Evolutionary conservation across 92 coral and sea anemone genomes (phyloP).

Genomic region (Phymanthus crucifer): DNA sequence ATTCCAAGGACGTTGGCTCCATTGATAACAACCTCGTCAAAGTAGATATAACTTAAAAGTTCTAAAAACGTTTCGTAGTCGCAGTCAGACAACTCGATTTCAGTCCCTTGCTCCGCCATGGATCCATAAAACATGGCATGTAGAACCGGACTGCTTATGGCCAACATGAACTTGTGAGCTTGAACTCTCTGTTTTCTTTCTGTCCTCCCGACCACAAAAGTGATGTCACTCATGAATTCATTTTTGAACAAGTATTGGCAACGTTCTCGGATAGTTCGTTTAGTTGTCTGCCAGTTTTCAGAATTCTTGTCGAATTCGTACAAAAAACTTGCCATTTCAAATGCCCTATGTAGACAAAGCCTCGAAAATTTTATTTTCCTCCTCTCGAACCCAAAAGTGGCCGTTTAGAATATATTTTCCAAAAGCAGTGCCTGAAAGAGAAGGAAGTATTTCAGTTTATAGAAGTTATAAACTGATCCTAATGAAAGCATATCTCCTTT

Average conservation of each 20-base stretch:
- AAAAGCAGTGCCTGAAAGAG: too few species aligned
- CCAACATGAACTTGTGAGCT: constrained; percentile 78
- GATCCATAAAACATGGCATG: constrained; percentile 84
- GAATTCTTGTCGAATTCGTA: constrained; percentile 32
- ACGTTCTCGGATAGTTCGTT: constrained; percentile 63
- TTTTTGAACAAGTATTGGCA: constrained; percentile 80
- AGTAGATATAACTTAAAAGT: constrained; percentile 71
- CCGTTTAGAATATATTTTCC: too few species aligned
- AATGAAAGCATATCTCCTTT: too few species aligned
- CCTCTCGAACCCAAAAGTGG: too few species aligned
- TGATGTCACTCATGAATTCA: constrained; percentile 70
- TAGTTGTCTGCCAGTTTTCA: constrained; percentile 79
- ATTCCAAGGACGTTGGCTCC: constrained; percentile 73
- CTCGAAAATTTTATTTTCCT: neutral
- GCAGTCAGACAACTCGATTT: constrained; percentile 68
- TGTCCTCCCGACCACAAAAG: constrained; percentile 65
- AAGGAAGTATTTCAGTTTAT: too few species aligned
- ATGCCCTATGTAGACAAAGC: neutral
- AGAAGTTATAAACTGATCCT: too few species aligned
- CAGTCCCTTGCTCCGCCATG: constrained; percentile 73
- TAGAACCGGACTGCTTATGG: constrained; percentile 81
- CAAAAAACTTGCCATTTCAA: constrained; percentile 64
- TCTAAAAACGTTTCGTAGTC: constrained; percentile 71
- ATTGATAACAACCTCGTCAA: constrained; percentile 67
- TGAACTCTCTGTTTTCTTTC: constrained; percentile 56